phyloP scores from a whole-genome alignment of 2,113 vertebrate species.

The Alexandromys fortis region DNA sequence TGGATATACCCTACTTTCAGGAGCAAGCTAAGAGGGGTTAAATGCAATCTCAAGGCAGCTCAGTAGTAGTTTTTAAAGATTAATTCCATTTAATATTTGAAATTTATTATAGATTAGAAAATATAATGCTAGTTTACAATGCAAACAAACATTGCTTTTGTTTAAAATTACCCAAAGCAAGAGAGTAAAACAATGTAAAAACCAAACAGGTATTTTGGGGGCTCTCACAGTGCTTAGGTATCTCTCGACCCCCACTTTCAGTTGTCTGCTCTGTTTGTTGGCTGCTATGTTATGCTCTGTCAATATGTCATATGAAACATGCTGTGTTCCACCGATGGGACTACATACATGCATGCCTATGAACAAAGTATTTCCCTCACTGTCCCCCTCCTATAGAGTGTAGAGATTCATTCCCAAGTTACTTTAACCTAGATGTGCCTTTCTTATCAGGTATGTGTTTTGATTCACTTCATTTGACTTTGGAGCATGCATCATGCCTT shows the following conservation, averaged over 20 bases:
- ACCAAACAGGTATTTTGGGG: background rate
- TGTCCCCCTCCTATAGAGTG: background rate
- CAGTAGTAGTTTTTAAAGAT: background rate
- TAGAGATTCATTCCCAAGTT: background rate
- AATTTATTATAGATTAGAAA: background rate
- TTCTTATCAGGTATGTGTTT: background rate
- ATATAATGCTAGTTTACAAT: background rate
- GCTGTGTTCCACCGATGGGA: background rate
- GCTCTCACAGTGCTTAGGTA: background rate
- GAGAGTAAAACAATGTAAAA: background rate
- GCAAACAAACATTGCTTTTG: slow-evolving; percentile 48
- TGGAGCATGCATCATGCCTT: background rate
- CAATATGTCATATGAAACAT: background rate
- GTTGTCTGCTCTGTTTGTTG: background rate
- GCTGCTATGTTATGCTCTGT: background rate
- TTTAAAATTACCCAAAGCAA: background rate
- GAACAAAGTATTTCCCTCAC: background rate
- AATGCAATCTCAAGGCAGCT: background rate
- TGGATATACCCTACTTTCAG: background rate
- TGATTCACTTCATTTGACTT: background rate
- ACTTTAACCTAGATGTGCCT: background rate
- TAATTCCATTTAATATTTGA: background rate
- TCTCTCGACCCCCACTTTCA: background rate
- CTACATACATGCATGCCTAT: background rate
- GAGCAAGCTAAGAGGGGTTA: background rate